Evolutionary conservation across 2,797 vertebrate genomes (phyloP).

Genomic region (Lateolabrax maculatus): DNA sequence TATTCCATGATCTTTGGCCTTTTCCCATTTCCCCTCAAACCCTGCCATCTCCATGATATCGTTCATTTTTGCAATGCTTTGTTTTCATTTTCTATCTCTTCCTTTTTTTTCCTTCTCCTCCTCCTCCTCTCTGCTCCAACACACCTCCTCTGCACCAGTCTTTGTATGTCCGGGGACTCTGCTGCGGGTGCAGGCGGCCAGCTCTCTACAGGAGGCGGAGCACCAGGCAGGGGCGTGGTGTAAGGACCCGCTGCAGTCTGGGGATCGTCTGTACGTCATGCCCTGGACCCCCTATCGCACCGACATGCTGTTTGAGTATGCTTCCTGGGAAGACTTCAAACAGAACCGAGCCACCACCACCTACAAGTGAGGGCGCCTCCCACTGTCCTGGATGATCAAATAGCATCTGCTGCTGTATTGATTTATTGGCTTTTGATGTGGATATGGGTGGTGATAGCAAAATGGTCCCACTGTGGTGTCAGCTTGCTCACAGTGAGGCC

Average conservation of each 20-base stretch:
- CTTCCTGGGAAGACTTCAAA: conserved; percentile 94
- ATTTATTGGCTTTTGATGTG: conserved; percentile 75
- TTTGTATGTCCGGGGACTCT: conserved; percentile 96
- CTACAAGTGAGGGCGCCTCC: conserved; percentile 87
- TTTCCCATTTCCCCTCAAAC: conserved; percentile 52
- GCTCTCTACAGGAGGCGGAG: conserved; percentile 92
- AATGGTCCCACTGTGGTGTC: conserved; percentile 52
- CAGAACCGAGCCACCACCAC: conserved; percentile 92
- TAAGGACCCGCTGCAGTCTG: conserved; percentile 95
- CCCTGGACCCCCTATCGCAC: conserved; percentile 97
- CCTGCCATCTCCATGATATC: conserved; percentile 63
- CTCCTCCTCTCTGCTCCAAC: conserved; percentile 58
- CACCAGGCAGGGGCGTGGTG: conserved; percentile 97
- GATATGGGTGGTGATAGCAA: conserved; percentile 52
- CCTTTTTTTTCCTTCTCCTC: conserved; percentile 46
- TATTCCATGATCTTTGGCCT: conserved; percentile 63
- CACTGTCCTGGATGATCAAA: conserved; percentile 74
- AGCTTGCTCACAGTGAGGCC: conserved; percentile 42
- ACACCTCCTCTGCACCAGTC: conserved; percentile 83
- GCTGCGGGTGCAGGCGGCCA: conserved; percentile 90
- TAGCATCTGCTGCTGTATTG: conserved; percentile 66
- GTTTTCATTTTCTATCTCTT: conserved; percentile 65
- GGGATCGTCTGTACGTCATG: conserved; percentile 96
- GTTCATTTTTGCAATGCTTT: conserved; percentile 63
- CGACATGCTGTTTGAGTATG: conserved; percentile 94